phyloP scores from a whole-genome alignment of 1,140 invertebrate species.

The Eriocheir sinensis region DNA sequence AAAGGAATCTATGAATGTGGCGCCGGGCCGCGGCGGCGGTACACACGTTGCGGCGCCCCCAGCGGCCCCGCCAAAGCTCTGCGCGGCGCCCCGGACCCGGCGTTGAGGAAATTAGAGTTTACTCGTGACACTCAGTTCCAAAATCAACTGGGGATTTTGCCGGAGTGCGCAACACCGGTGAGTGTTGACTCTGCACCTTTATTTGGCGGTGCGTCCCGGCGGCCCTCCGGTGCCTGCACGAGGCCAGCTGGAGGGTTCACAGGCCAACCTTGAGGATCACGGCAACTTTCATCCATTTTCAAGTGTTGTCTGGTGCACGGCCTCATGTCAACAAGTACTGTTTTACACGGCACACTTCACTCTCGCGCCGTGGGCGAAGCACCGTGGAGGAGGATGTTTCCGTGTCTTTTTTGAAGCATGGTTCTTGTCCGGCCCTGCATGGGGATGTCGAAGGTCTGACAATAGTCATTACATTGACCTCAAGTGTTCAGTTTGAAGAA shows the following conservation, averaged over 20 bases:
- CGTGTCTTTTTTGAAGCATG: background rate
- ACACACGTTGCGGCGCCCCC: background rate
- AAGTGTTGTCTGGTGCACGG: background rate
- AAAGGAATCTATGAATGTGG: conserved; percentile 25
- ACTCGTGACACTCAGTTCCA: conserved; percentile 19
- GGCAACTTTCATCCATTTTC: conserved; percentile 2
- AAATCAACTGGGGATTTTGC: conserved; percentile 25
- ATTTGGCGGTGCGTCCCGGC: background rate
- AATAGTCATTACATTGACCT: too few species aligned
- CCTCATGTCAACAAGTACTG: background rate
- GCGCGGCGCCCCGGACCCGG: background rate
- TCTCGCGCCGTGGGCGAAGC: background rate
- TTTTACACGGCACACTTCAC: background rate
- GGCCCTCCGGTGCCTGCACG: conserved; percentile 12
- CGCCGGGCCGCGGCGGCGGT: background rate
- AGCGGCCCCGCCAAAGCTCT: background rate
- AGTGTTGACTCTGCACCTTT: conserved; percentile 24
- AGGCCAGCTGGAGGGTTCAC: conserved; percentile 3
- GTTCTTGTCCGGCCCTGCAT: background rate
- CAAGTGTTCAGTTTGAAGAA: too few species aligned
- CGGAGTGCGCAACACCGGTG: background rate
- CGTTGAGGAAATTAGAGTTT: conserved; percentile 46
- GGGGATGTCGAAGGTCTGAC: too few species aligned
- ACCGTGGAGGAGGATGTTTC: background rate
- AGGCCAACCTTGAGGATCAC: conserved; percentile 10